These are phyloP conservation scores for Xestia c-nigrum DNA, from an alignment of 2,888 invertebrate species.

Conservation along the genomic window DNA sequence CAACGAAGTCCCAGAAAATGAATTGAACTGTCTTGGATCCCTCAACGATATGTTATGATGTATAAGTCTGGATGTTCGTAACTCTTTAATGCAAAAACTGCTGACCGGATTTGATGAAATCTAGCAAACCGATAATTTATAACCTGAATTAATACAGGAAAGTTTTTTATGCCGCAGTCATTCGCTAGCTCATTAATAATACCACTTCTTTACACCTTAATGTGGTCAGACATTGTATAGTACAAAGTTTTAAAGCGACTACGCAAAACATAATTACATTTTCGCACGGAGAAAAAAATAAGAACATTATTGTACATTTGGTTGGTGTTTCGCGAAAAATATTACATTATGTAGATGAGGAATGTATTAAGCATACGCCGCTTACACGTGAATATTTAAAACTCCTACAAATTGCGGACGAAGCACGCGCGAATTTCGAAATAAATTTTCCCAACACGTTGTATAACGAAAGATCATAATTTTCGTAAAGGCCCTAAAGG, in stretches of 20 bases:
- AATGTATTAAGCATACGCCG: constrained; percentile 82
- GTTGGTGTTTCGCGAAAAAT: constrained; percentile 75
- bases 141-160: too few species aligned
- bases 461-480: constrained; percentile 73
- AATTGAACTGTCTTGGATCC: too few species aligned
- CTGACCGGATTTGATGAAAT: too few species aligned
- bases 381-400: constrained; percentile 85
- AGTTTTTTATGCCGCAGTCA: too few species aligned
- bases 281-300: constrained; percentile 64
- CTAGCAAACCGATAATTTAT: too few species aligned
- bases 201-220: background rate
- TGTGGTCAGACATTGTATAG: background rate
- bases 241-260: constrained; percentile 27
- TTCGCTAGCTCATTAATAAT: background rate
- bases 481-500: constrained; percentile 36
- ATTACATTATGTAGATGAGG: constrained; percentile 86
- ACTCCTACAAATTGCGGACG: constrained; percentile 80
- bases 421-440: constrained; percentile 75
- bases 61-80: too few species aligned
- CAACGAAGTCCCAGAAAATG: too few species aligned
- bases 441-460: constrained; percentile 71
- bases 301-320: constrained; percentile 73
- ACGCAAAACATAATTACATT: constrained; percentile 50
- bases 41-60: too few species aligned
- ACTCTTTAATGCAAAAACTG: too few species aligned